Base-by-base conservation (phyloP, 1,140 invertebrate species). In the Sarcophaga peregrina region DNA sequence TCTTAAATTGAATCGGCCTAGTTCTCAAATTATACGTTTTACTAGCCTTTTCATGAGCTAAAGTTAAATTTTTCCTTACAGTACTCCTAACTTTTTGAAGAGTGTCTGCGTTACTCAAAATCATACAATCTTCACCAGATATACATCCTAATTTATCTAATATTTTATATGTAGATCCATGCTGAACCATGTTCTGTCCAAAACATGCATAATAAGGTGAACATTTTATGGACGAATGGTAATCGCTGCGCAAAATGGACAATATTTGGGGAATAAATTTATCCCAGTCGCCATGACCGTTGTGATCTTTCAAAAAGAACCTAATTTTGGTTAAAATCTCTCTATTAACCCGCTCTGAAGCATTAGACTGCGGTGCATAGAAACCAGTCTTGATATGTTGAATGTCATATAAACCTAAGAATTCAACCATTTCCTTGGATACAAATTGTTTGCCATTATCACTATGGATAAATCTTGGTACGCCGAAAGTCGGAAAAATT, bases 231-330 rank as follows among this genome's bases (percentile, higher is more conserved):
- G 47, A 52, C 9, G 47, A 50, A 9, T 80, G 76, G 8, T 45
- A 76, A 76, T 76, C 45, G 1, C 47, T 47, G 17, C 62, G 62
- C 11, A 72, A 11, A 72, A 45, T 75, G 10, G 25, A 37, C 25
- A 75, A 37, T 15, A 75, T 75, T 11, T 45, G 73, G 4, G 73
- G 73, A 46, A 75, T 75, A 47, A 11, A 75, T 75, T 75, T 80
- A 8, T 52, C n/a, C 76, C 76, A 80, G 4, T 37, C 46, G 45
- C 47, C n/a, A 76, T 47, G 47, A 50, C 46, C 37, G 1, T n/a
- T 15, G 20, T 47, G 76, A 80, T 80, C 52, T 50, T 20, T 20
- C 15, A 80, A 52, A 54, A 50, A 80, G 52, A 45, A 75, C 13
- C 37, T 25, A 10, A 75, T 75, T 45, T 75, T 75, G 3, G 73